A percentile compares a stretch with the other conserved stretches of the same genome.
phyloP scores from a whole-genome alignment of 2,888 invertebrate species.

The Heterodera filipjevi region DNA sequence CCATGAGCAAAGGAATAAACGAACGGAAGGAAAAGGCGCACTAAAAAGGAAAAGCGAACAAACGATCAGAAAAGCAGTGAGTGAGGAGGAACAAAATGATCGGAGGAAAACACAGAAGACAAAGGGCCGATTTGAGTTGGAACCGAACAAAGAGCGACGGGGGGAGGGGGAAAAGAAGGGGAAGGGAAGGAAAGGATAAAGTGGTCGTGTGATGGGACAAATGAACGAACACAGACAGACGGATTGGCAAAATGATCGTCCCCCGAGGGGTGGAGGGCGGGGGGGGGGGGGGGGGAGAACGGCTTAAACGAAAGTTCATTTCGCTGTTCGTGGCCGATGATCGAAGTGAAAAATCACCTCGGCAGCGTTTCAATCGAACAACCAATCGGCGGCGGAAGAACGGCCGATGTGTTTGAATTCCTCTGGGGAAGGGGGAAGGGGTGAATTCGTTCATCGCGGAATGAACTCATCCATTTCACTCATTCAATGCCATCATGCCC shows the following conservation, averaged over 20 bases:
- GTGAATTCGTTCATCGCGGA: neutral
- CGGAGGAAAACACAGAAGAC: neutral
- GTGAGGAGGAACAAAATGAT: neutral
- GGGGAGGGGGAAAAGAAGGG: too few relatives aligned
- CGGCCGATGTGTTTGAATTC: neutral
- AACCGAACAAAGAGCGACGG: neutral
- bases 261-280: too few relatives aligned
- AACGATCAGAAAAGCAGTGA: constrained; percentile 8
- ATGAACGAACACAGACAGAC: neutral
- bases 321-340: neutral
- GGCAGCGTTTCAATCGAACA: neutral
- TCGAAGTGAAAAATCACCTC: constrained; percentile 10
- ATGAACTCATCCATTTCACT: neutral
- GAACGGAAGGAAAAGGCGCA: neutral
- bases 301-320: neutral
- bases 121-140: neutral
- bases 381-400: neutral
- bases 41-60: neutral
- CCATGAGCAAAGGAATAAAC: neutral
- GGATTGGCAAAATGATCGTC: neutral
- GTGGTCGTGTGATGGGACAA: neutral
- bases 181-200: neutral
- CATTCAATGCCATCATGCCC: neutral
- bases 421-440: neutral
- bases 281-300: too few relatives aligned